These are phyloP conservation scores for Eubucco bourcierii DNA, from an alignment of 2,113 vertebrate genomes.

Conservation along the genomic window DNA sequence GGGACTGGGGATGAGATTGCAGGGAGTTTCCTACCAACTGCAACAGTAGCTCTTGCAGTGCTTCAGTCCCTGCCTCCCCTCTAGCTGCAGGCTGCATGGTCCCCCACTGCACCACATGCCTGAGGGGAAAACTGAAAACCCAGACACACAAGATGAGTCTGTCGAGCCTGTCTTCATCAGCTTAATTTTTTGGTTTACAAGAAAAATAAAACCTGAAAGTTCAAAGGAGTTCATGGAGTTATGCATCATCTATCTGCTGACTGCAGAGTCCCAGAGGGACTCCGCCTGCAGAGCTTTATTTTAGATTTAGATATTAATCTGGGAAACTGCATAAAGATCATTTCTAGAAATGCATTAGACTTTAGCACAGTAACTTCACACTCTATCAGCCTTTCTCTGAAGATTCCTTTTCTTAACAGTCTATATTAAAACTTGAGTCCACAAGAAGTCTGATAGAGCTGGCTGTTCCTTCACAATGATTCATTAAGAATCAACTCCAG, in stretches of 20 bases:
- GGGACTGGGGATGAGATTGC: constrained; percentile 1
- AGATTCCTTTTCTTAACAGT: background rate
- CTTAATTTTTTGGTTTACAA: background rate
- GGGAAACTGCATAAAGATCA: constrained; percentile 46
- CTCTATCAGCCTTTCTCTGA: constrained; percentile 18
- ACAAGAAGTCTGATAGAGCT: background rate
- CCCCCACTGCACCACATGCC: background rate
- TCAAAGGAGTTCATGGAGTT: constrained; percentile 55
- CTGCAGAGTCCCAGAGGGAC: constrained; percentile 40
- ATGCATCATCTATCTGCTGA: constrained; percentile 32
- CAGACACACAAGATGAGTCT: background rate
- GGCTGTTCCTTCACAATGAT: background rate
- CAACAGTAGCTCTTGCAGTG: rapidly evolving
- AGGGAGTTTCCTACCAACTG: background rate
- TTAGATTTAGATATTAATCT: constrained; percentile 62
- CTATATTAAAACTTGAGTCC: constrained; percentile 21
- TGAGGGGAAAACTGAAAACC: background rate
- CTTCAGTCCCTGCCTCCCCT: background rate
- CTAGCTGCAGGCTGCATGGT: rapidly evolving
- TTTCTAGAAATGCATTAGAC: constrained; percentile 10
- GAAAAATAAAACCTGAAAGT: constrained; percentile 43
- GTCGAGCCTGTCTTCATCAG: background rate
- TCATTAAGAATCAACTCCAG: background rate
- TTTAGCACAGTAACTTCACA: constrained; percentile 15
- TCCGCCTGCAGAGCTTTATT: constrained; percentile 16